Base-by-base conservation (phyloP, 2,888 invertebrate species). In the Galeopsomyia nigrocyanea region DNA sequence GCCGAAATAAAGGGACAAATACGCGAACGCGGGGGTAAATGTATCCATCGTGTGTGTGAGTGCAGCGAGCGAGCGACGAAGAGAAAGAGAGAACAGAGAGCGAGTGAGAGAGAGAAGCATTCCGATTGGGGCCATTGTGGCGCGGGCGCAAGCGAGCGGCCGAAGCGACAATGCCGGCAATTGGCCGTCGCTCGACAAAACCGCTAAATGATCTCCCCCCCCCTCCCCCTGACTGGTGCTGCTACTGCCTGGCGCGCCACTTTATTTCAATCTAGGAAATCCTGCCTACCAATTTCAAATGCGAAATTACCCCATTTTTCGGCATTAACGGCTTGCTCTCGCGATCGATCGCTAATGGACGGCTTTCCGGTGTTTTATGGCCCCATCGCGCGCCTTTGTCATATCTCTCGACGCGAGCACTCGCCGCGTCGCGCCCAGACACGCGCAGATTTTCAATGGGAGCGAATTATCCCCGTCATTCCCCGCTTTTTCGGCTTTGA, bases 91-190 rank as follows among this genome's bases (percentile, higher is more conserved):
- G 75, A 72, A 75, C 68, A 85, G 82, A 80, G 83, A 83, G 84
- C 83, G 82, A 80, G 74, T 46, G 51, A 64, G 73, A 78, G 72
- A 55, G 76, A 77, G 75, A 71, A 80, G 79, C 79, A 83, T 85
- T 86, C 85, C 86, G 86, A 87, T 87, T 87, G 87, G 86, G 86
- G 84, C 85, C 85, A 87, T 87, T 87, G 87, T 87, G 85, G 86
- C 81, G 82, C n/a, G n/a, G n/a, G n/a, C n/a, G n/a, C n/a, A n/a
- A n/a, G n/a, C n/a, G 26, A 83, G n/a, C 49, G 50, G 84, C 81
- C 83, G 81, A 82, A 84, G 84, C 85, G 84, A 87, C 87, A 87
- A 87, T 87, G 86, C 86, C 83, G 82, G 83, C 87, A 87, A 87
- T 87, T 87, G 87, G 85, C 85, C 84, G 85, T 85, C 85, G 86